Evolutionary conservation across 1,140 invertebrate genomes (phyloP), one percentile per base, ranked within the genome.

Genomic region (Polypedilum vanderplanki): DNA sequence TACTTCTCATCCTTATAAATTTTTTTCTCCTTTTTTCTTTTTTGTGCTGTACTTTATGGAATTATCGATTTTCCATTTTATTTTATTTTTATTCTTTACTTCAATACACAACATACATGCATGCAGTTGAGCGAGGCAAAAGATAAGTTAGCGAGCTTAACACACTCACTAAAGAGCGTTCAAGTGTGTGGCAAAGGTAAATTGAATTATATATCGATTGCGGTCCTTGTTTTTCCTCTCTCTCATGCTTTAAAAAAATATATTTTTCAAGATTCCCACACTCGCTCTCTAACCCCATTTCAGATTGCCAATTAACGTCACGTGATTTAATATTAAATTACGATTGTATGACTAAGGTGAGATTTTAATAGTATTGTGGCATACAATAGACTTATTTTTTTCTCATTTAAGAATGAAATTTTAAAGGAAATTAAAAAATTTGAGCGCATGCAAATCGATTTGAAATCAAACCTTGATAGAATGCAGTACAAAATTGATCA

Each of bases 401-500:
- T 40, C 9, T 7, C 3, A 3, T 75, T 73, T n/a, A 24, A 75
- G 75, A 75, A 46, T 73, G 75, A 75, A 73, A 40, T 75, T 24
- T 7, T 70, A 0, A 75, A 75, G 20, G 75, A 75, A 73, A 41
- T 75, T 9, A 75, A 75, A 57, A 64, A 40, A 15, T 75, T 75
- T 41, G 57, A 75, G 22, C 75, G 75, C 5, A 73, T 75, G 67
- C 24, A 75, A 75, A 73, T 75, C 17, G 75, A 75, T 73, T 73
- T 75, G 75, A 75, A 75, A 73, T 73, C 33, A 40, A 75, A 75
- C 73, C 73, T 75, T 67, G 75, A 75, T 46, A 67, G 75, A 7
- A 7, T 75, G n/a, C 75, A 75, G 7, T 75, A 64, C 18, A 67
- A 70, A 40, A 24, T 75, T 15, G 75, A 75, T 57, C 70, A 70